phyloP scores from a whole-genome alignment of 2,797 vertebrate species.

The Sebastes steindachneri region DNA sequence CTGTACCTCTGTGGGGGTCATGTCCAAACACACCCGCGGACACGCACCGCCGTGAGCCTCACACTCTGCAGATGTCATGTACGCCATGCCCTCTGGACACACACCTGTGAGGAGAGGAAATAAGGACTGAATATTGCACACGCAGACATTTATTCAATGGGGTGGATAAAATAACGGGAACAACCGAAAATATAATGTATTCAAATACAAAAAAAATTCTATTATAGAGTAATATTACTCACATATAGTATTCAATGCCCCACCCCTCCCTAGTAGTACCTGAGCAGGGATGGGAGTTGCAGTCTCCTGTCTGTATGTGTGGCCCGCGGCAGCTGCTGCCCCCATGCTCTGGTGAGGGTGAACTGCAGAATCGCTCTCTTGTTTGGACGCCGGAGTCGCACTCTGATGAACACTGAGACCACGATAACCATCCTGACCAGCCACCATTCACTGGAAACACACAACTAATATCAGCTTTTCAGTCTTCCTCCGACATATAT shows the following conservation, averaged over 20 bases:
- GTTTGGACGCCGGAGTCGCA: constrained; percentile 89
- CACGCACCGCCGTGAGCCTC: constrained; percentile 80
- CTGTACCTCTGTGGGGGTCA: constrained; percentile 81
- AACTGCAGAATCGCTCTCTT: constrained; percentile 82
- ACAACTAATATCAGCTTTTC: neutral
- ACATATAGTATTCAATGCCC: too few relatives aligned
- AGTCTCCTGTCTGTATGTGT: constrained; percentile 89
- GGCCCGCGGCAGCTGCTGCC: constrained; percentile 83
- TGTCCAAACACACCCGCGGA: constrained; percentile 86
- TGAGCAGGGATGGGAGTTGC: constrained; percentile 87
- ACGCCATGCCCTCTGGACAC: constrained; percentile 85
- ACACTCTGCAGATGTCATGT: constrained; percentile 82
- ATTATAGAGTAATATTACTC: neutral
- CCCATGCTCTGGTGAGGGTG: constrained; percentile 72
- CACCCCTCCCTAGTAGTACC: constrained; percentile 65
- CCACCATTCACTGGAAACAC: constrained; percentile 75
- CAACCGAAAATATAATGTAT: neutral
- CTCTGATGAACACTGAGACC: constrained; percentile 86
- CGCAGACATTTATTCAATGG: neutral
- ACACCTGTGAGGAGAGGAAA: constrained; percentile 66
- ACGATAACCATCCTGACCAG: constrained; percentile 86
- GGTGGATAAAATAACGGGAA: neutral
- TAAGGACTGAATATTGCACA: neutral
- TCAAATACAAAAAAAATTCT: neutral
- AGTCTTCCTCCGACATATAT: neutral